Percentiles rank a stretch among this genome's conserved stretches.
phyloP scores from a whole-genome alignment of 2,888 invertebrate species.

The Lomographa bimaculata region DNA sequence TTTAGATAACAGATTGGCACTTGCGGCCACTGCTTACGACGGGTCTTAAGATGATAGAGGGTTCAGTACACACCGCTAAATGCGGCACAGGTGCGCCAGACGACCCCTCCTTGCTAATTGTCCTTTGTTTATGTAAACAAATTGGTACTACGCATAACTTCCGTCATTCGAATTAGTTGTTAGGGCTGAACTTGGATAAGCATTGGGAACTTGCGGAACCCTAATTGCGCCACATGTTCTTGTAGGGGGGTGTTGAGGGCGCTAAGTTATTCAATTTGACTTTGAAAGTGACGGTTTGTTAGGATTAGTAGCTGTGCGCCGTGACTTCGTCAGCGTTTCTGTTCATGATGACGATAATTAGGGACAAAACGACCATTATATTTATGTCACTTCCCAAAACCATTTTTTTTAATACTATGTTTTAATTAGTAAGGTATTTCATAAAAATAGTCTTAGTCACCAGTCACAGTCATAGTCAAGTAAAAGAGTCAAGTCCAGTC shows the following conservation, averaged over 20 bases:
- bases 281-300: too few species aligned
- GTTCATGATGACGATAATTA: too few species aligned
- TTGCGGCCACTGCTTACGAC: constrained; percentile 23
- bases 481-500: too few species aligned
- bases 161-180: constrained; percentile 45
- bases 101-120: constrained; percentile 63
- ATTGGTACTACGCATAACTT: constrained; percentile 66
- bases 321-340: too few species aligned
- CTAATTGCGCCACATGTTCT: constrained; percentile 35
- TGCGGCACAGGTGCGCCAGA: constrained; percentile 61
- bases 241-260: constrained; percentile 13
- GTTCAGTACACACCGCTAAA: constrained; percentile 32
- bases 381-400: too few species aligned
- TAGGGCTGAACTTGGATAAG: constrained; percentile 36
- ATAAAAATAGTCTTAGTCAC: too few species aligned
- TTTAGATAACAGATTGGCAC: constrained; percentile 28
- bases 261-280: constrained; percentile 23
- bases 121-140: constrained; percentile 72
- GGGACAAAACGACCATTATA: too few species aligned
- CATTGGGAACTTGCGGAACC: constrained; percentile 31
- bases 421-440: too few species aligned
- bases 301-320: too few species aligned
- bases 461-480: too few species aligned
- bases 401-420: too few species aligned
- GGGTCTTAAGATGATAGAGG: constrained; percentile 28